Base-by-base conservation (phyloP, 1,140 invertebrate species). In the Zaprionus inermis region DNA sequence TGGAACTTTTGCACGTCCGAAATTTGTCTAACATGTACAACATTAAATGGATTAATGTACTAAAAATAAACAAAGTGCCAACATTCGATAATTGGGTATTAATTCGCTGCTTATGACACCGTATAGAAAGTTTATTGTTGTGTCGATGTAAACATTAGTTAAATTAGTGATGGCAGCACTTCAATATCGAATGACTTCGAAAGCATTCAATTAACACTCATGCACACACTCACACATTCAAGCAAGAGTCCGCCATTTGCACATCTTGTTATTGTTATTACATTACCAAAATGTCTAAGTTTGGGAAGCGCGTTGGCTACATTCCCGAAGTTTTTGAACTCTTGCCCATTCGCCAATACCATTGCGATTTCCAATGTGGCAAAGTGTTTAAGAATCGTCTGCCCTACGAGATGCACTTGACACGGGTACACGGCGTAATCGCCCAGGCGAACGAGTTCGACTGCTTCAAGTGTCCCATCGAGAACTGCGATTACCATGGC, bases 371-470 rank as follows among this genome's bases (percentile, higher is more conserved):
- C n/a, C 14, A 54, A 0, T 81, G 79, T 20, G 10, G 3, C 11
- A 80, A 72, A 22, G 61, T 68, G 7, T 80, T 60, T 34, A 80
- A 76, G 24, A 68, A 22, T 18, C 59, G 77, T 0, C 1, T 2
- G 10, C 63, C 49, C 0, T 80, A 80, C 16, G 12, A 72, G 1
- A 6, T n/a, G 38, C 78, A 80, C 36, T 6, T 80, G 34, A 22
- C 52, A 9, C 44, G 14, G 1, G 9, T 44, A 18, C 78, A 80
- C 14, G 6, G 51, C 10, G 22, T 59, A 3, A 16, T 46, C 0
- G 18, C 24, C 4, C 7, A 5, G 12, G 54, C 59, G 3, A 55
- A 44, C 9, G 2, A 0, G 7, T 32, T 2, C 5, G n/a, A 18
- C 3, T 16, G 1, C 3, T 64, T 10, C 18, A 36, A 20, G 4